Conservation (phyloP, 2,797 vertebrate species). For the Melanotaenia parkinsoni region DNA sequence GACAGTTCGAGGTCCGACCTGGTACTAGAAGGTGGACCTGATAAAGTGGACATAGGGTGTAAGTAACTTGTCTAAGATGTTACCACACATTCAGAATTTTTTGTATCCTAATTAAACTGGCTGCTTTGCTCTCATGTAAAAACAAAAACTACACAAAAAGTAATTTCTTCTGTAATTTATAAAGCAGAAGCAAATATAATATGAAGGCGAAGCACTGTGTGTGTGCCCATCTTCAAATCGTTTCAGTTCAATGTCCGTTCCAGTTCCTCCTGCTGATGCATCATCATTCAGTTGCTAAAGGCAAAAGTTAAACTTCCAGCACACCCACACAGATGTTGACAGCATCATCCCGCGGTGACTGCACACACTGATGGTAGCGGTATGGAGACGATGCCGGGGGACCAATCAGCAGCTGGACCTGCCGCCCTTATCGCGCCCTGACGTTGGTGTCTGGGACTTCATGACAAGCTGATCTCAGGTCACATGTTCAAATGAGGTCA, state of each 20-base stretch:
- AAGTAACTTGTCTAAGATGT: too few relatives aligned
- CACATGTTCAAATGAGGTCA: too few relatives aligned
- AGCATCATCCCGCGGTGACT: not conserved
- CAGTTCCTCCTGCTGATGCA: slow-evolving; percentile 5
- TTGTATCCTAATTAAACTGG: too few relatives aligned
- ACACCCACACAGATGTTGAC: slow-evolving; percentile 1
- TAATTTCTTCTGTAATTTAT: not conserved
- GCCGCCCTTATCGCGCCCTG: too few relatives aligned
- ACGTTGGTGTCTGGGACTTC: too few relatives aligned
- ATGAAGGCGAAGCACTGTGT: not conserved
- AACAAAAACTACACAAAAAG: too few relatives aligned
- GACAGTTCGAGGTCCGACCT: too few relatives aligned
- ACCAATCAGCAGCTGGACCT: slow-evolving; percentile 40
- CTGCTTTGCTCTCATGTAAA: too few relatives aligned
- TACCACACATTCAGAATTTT: too few relatives aligned
- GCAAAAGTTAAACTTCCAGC: slow-evolving; percentile 15
- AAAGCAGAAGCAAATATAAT: not conserved
- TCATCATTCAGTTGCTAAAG: slow-evolving; percentile 32
- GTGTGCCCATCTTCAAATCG: not conserved
- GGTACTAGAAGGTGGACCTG: too few relatives aligned
- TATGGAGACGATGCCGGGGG: slow-evolving; percentile 41
- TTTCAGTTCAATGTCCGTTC: slow-evolving; percentile 2
- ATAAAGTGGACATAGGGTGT: too few relatives aligned
- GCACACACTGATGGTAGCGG: slow-evolving; percentile 21
- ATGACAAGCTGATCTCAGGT: too few relatives aligned